These are phyloP conservation scores for Lysandra bellargus DNA, from an alignment of 2,888 invertebrate species.

Conservation along the genomic window DNA sequence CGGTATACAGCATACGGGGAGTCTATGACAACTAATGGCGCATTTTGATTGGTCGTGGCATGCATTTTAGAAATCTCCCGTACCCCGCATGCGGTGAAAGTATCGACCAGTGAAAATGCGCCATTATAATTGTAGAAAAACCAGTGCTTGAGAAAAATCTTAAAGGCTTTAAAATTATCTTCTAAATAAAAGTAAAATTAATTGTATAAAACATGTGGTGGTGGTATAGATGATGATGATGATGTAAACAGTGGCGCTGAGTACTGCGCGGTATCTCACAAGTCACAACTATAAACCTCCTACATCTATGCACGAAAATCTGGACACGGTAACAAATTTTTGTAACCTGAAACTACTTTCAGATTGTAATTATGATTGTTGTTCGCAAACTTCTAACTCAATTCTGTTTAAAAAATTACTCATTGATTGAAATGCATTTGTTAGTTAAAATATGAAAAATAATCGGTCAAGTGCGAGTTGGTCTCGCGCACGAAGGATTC, in stretches of 20 bases:
- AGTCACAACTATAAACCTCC: conserved; percentile 5
- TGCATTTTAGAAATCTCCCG: too few relatives aligned
- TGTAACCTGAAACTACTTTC: neutral
- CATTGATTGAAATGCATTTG: neutral
- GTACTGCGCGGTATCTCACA: conserved; percentile 6
- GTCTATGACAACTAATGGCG: too few relatives aligned
- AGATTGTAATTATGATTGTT: neutral
- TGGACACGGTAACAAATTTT: neutral
- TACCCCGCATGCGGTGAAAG: too few relatives aligned
- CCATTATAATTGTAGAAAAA: too few relatives aligned
- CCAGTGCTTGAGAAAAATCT: too few relatives aligned
- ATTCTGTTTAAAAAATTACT: neutral
- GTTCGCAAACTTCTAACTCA: neutral
- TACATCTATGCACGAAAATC: neutral
- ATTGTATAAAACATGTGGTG: neutral
- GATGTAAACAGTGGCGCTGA: neutral
- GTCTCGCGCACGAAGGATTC: too few relatives aligned
- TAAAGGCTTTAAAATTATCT: neutral
- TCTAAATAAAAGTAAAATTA: too few relatives aligned
- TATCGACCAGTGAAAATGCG: too few relatives aligned
- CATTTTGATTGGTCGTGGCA: too few relatives aligned
- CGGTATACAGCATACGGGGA: too few relatives aligned
- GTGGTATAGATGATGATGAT: neutral
- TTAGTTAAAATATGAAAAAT: neutral
- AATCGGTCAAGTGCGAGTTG: too few relatives aligned